Base-by-base conservation (phyloP, 2,888 invertebrate species). In the Orchestes rusci region DNA sequence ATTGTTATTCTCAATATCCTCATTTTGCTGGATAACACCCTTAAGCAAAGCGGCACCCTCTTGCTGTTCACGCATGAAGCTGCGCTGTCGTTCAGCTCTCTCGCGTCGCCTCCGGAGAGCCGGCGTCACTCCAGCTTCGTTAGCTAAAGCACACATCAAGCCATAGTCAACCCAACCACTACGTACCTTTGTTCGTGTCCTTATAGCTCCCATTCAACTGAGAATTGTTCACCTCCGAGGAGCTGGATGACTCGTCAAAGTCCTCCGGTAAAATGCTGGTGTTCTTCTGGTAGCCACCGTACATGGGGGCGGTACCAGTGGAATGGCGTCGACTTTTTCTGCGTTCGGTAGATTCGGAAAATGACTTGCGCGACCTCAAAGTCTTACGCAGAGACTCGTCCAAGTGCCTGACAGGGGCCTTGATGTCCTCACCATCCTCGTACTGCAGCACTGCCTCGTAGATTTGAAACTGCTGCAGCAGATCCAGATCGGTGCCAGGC, bases 381-480 rank as follows among this genome's bases (percentile, higher is more conserved):
- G 86, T 84, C 67, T 82, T 85, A 55, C 88, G 78, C 51, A 78
- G 69, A 3, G 76, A 77, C 55, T 80, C 81, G 59, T 83, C 82
- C 40, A n/a, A n/a, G n/a, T n/a, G n/a, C n/a, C n/a, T n/a, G n/a
- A n/a, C n/a, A n/a, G n/a, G n/a, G n/a, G n/a, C n/a, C n/a, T n/a
- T n/a, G n/a, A n/a, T n/a, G n/a, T n/a, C 79, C 61, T 84, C 84
- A 1, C 87, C 90, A 64, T 92, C 90, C 68, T 90, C 91, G 64
- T 82, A 87, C 62, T 87, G 82, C 29, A 96, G 71, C 17, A 94
- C 92, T 30, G 93, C 89, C 68, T 96, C 95, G 68, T 94, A 96
- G 50, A 94, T 84, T 67, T 94, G 92, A 64, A 96, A 80, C 69
- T 96, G 95, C 61, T 94, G 82, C 27, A 95, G 71, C 19, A 96